Conservation (phyloP, 2,113 vertebrate species). For the Phylloscopus trochilus region DNA sequence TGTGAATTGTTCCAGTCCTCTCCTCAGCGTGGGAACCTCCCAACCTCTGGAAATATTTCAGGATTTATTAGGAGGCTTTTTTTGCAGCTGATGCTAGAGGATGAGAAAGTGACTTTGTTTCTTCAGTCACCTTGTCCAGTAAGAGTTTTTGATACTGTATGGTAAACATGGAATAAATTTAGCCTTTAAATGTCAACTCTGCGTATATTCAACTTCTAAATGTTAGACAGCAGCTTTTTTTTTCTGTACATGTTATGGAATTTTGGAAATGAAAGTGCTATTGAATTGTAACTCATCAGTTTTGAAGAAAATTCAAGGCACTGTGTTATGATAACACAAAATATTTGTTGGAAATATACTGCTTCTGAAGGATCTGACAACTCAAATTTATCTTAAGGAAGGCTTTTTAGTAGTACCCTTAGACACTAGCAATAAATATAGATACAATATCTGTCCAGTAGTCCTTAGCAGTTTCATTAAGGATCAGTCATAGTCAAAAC, state of each 20-base stretch:
- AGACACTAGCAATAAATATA: background rate
- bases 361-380: background rate
- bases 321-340: background rate
- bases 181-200: background rate
- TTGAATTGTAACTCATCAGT: background rate
- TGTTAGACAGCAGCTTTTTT: background rate
- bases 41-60: conserved; percentile 95
- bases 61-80: conserved; percentile 96
- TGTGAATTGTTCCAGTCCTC: conserved; percentile 98
- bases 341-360: background rate
- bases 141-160: conserved; percentile 21
- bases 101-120: conserved; percentile 99
- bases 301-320: background rate
- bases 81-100: conserved; percentile 97
- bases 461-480: background rate
- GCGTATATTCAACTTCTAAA: background rate
- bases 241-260: background rate
- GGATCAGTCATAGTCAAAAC: background rate
- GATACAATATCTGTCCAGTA: background rate
- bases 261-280: background rate
- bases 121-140: conserved; percentile 98
- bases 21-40: conserved; percentile 90
- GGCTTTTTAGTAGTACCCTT: background rate
- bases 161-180: background rate
- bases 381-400: background rate